These are phyloP conservation scores for Chesias legatella DNA, from an alignment of 2,888 invertebrate species.

Conservation along the genomic window DNA sequence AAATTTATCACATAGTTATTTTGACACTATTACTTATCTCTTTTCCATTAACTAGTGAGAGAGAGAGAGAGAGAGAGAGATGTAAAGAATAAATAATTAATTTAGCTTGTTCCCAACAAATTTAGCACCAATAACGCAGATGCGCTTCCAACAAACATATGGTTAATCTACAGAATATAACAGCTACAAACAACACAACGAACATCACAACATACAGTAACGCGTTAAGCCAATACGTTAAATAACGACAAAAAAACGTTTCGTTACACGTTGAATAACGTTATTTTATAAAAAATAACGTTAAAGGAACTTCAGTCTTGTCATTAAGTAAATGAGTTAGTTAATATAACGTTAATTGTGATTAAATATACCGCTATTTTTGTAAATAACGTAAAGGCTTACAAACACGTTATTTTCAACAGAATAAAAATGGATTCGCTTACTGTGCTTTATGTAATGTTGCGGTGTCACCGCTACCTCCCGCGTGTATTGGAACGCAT, in stretches of 20 bases:
- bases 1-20: too few relatives aligned
- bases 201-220: conserved; percentile 17
- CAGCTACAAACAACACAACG: conserved; percentile 23
- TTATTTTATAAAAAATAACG: background rate
- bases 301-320: too few relatives aligned
- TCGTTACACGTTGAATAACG: background rate
- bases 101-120: too few relatives aligned
- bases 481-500: conserved; percentile 13
- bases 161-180: conserved; percentile 11
- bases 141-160: background rate
- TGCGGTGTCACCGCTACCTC: conserved; percentile 37
- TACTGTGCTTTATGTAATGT: conserved; percentile 46
- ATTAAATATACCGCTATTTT: background rate
- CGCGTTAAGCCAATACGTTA: conserved; percentile 7
- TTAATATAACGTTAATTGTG: background rate
- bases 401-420: conserved; percentile 21
- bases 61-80: too few relatives aligned
- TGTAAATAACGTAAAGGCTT: conserved; percentile 15
- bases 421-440: conserved; percentile 47
- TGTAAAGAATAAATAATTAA: too few relatives aligned
- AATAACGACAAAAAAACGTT: background rate
- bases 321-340: background rate
- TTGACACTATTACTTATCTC: too few relatives aligned
- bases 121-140: too few relatives aligned
- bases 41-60: too few relatives aligned